Evolutionary conservation across 2,888 invertebrate genomes (phyloP), one percentile per base, ranked within the genome.

Genomic region (Ceraclea dissimilis): DNA sequence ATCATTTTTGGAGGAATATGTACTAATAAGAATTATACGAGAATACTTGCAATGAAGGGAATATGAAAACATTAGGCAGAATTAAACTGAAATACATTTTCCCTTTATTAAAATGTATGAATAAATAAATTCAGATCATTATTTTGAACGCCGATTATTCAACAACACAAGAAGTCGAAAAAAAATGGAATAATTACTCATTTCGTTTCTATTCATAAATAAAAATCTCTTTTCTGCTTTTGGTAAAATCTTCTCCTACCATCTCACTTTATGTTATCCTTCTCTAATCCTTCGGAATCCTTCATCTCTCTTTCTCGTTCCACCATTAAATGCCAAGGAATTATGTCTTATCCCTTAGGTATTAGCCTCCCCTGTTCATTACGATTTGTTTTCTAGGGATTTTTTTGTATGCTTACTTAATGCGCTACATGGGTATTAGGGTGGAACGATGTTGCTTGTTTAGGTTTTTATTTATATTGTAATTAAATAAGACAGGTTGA

Each of bases 241-340:
- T 39, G 39, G 16, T 13, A 16, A 16, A 39, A 39, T 39, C 39
- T 39, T 13, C 39, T 26, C 39, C 13, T 39, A 39, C 39, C 13
- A 4, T 39, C 39, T 39, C 39, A 39, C 39, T 39, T 39, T 39
- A 16, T 39, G 39, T 39, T 39, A 39, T 39, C 39, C 39, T 16
- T n/a, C 39, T 39, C 39, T 39, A 39, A 39, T 39, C 39, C 39
- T 13, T 16, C 39, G 39, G 39, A 39, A 39, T 39, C 39, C 39
- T 39, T 13, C 39, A 13, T 39, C 39, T 39, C 39, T 39, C 8
- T 39, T 16, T 39, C 39, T 13, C 34, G 10, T 13, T 18, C 54
- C 47, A 11, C 49, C 49, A 54, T 54, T 54, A 49, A 53, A 48
- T 46, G 49, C 49, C 49, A 26, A 22, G 22, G 49, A 49, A 49